Evolutionary conservation across 2,797 vertebrate genomes (phyloP), one percentile per base, ranked within the genome.

Genomic region (Pipistrellus nathusii): DNA sequence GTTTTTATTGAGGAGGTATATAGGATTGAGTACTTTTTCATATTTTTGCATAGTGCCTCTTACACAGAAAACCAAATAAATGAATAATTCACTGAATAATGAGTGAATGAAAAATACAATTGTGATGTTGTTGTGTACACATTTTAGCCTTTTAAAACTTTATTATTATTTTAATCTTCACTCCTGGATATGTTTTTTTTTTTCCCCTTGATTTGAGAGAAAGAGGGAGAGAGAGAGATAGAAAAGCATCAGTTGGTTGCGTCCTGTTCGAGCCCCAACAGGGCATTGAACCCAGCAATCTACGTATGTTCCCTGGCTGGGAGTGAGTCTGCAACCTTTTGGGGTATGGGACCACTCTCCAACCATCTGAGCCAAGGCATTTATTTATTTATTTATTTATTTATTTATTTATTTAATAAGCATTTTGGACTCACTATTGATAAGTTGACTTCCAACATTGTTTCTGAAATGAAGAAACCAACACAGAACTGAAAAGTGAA

Each of bases 81-180:
- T 41, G 32, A 84, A 20, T 30, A 87, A 64, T 38, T 89, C 25
- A 64, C 9, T 48, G 48, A 78, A 17, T 84, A 68, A 27, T 48
- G 11, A 57, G 20, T 66, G 32, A 73, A 78, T 93, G 51, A 82
- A 92, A 90, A 90, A 88, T 87, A 27, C 20, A 87, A 88, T 66
- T 78, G n/a, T 87, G 55, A 87, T 32, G n/a, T 89, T 89, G 41
- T 53, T 93, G 15, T 38, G 0, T 84, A 55, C 2, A 18, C 46
- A 90, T 95, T 94, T 93, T 48, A 55, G 41, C 13, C 27, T 85
- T 81, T 68, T 20, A 10, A 30, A 62, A 15, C 32, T 64, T n/a
- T n/a, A n/a, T 18, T 14, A 55, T 64, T 15, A 64, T 68, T 35
- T 68, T 32, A 10, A 68, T 35, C 4, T 8, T 35, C n/a, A 68